A percentile compares a stretch with the other conserved stretches of the same genome.
Conservation (phyloP, 2,113 vertebrate species). For the Microcebus jonahi region DNA sequence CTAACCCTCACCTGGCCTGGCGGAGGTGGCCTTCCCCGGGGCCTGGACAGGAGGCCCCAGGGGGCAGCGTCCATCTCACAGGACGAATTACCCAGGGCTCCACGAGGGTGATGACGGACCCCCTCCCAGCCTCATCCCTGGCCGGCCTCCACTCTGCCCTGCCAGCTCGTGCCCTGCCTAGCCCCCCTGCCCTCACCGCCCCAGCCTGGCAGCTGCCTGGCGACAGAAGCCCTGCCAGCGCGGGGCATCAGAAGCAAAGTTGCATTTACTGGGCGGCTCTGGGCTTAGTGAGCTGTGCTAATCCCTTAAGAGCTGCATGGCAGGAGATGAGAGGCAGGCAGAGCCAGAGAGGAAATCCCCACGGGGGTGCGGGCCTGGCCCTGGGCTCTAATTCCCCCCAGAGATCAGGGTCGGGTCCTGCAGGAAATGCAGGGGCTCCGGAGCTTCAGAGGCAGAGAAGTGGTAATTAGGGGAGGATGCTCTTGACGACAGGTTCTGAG, state of each 20-base stretch:
- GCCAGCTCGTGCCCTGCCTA: neutral
- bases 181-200: rapidly evolving
- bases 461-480: constrained; percentile 68
- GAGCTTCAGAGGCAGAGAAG: constrained; percentile 66
- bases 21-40: neutral
- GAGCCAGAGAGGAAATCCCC: constrained; percentile 79
- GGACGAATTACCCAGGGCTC: neutral
- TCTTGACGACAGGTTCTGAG: neutral
- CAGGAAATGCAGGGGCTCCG: constrained; percentile 73
- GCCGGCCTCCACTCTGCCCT: neutral
- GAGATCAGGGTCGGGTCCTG: constrained; percentile 71
- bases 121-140: neutral
- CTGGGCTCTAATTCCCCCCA: constrained; percentile 62
- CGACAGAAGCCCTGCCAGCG: constrained; percentile 75
- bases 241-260: constrained; percentile 62
- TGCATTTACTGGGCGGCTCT: constrained; percentile 70
- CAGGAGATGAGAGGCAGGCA: constrained; percentile 77
- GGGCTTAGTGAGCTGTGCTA: constrained; percentile 70
- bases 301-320: constrained; percentile 80
- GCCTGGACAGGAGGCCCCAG: neutral
- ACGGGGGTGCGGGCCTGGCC: constrained; percentile 67
- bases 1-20: neutral
- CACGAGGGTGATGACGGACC: rapidly evolving
- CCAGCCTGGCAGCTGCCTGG: constrained; percentile 57
- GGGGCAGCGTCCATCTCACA: neutral